These are phyloP conservation scores for Mus spicilegus DNA, from an alignment of 2,113 vertebrate species.

Conservation along the genomic window DNA sequence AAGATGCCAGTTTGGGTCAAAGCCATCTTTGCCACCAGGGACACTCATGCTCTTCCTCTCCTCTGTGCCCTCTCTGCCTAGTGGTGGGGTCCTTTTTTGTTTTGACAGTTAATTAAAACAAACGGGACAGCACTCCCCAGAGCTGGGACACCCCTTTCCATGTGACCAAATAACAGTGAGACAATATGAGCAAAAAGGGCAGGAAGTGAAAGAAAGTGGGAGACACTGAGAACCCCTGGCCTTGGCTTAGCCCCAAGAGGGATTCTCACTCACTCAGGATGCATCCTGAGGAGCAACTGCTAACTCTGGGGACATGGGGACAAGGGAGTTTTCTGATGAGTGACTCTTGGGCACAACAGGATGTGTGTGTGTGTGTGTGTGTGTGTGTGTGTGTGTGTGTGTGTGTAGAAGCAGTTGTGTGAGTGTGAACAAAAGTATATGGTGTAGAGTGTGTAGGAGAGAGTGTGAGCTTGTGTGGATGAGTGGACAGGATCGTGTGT, in stretches of 20 bases:
- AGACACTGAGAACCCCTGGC: background rate
- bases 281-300: background rate
- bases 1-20: background rate
- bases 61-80: background rate
- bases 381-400: background rate
- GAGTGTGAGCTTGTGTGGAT: background rate
- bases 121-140: constrained; percentile 14
- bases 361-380: background rate
- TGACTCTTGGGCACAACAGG: constrained; percentile 44
- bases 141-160: background rate
- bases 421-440: background rate
- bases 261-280: background rate
- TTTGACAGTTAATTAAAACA: constrained; percentile 44
- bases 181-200: background rate
- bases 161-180: background rate
- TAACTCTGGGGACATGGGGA: background rate
- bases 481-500: background rate
- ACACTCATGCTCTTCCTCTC: background rate
- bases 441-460: background rate
- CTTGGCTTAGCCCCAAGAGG: background rate
- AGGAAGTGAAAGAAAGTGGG: background rate
- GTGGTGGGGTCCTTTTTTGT: background rate
- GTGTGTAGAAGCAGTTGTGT: background rate
- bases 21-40: background rate
- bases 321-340: background rate